Base-by-base conservation (phyloP, 1,140 invertebrate species). In the Radopholus similis region DNA sequence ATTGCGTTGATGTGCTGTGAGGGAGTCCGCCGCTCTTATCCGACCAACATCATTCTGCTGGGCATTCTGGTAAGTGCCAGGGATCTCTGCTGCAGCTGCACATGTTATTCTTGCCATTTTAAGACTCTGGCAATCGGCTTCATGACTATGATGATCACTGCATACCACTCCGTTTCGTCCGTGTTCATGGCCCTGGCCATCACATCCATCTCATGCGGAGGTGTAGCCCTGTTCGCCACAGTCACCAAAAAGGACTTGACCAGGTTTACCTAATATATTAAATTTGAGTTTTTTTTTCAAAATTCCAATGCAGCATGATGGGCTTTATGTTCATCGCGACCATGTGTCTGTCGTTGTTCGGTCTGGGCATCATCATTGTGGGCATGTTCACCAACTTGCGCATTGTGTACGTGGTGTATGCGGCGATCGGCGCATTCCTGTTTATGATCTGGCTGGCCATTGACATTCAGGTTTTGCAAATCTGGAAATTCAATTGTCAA, bases 391-490 rank as follows among this genome's bases (percentile, higher is more conserved):
- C 40, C 40, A 11, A 78, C 6, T 69, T 70, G 37, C 72, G 32
- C n/a, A 72, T 57, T 44, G 26, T 57, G 13, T 75, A 74, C 67
- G 75, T 64, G 30, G 38, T 81, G 8, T 81, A 81, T 44, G 76
- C 79, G 38, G 74, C 75, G 0, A 5, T 72, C 4, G 79, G 75
- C 4, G 75, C 79, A 2, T 57, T 81, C 15, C 38, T 81, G 11
- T 81, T 81, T 57, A 78, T 82, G 79, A 64, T 75, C 86, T 89
- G 87, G 73, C 78, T 89, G 60, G 86, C 87, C 38, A 87, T 86
- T 73, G 88, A 90, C 75, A 86, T 88, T 2, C 89, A 89, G 67
- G 67, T 67, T 44, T 67, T n/a, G 15, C 26, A 40, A 57, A 57
- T 1, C 11, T 42, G 1, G n/a, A 23, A 56, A 56, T 34, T 57